Percentiles rank a stretch among this genome's conserved stretches.
These are phyloP conservation scores for Agelaius phoeniceus DNA, from an alignment of 2,113 vertebrate species.

Conservation along the genomic window DNA sequence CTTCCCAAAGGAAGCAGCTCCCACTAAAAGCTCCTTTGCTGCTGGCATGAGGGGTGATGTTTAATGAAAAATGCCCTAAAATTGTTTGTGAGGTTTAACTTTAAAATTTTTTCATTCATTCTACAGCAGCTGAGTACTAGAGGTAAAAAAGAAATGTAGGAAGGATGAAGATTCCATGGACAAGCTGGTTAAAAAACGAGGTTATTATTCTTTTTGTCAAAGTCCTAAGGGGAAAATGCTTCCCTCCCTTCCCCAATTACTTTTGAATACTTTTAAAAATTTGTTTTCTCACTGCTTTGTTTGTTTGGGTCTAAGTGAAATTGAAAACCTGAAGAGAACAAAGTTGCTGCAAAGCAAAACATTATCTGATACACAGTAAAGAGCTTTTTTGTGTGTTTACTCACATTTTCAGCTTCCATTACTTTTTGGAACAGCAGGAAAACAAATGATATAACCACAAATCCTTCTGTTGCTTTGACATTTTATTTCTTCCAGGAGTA, in stretches of 20 bases:
- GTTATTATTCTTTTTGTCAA: background rate
- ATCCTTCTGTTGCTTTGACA: background rate
- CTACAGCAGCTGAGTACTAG: background rate
- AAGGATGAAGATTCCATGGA: background rate
- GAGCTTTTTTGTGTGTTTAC: background rate
- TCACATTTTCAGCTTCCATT: background rate
- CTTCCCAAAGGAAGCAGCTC: background rate
- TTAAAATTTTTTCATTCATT: background rate
- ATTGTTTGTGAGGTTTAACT: background rate
- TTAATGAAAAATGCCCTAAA: background rate
- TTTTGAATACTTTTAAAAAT: background rate
- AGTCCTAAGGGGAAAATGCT: background rate
- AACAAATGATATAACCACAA: background rate
- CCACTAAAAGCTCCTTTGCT: background rate
- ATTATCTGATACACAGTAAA: background rate
- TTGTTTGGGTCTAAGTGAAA: background rate
- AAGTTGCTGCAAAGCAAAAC: background rate
- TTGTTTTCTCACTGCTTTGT: background rate
- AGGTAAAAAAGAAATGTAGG: background rate
- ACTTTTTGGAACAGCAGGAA: background rate
- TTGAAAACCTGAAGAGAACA: background rate
- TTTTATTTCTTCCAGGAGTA: background rate
- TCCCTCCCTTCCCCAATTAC: background rate
- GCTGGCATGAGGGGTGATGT: background rate
- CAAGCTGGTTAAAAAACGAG: background rate